Conservation (phyloP, 2,888 invertebrate species). For the Dryococelus australis region DNA sequence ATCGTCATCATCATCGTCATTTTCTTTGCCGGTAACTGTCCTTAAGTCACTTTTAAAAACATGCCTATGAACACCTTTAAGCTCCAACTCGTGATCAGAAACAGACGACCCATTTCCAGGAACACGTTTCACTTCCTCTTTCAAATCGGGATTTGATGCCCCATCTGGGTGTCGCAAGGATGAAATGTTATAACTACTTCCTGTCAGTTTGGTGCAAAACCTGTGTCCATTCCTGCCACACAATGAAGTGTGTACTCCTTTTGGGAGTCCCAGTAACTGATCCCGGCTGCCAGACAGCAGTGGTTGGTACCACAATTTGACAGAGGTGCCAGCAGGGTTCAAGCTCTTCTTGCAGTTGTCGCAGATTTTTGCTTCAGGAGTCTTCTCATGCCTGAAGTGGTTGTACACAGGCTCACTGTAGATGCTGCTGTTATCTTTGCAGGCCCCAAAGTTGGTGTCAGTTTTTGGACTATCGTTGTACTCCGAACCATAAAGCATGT, state of each 20-base stretch:
- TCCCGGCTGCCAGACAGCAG: slow-evolving; percentile 17
- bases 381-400: slow-evolving; percentile 34
- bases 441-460: slow-evolving; percentile 12
- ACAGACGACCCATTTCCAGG: slow-evolving; percentile 70
- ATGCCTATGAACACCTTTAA: not conserved
- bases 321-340: slow-evolving; percentile 24
- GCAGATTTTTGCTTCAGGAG: slow-evolving; percentile 71
- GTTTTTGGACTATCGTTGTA: slow-evolving; percentile 36
- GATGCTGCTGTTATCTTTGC: slow-evolving; percentile 75
- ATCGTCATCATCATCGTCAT: slow-evolving; percentile 50
- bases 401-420: slow-evolving; percentile 85
- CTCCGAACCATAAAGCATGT: slow-evolving; percentile 67
- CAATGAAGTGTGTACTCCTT: slow-evolving; percentile 10
- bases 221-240: slow-evolving; percentile 25
- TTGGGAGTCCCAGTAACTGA: not conserved
- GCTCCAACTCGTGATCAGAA: slow-evolving; percentile 64
- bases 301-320: slow-evolving; percentile 20
- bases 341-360: slow-evolving; percentile 69
- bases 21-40: slow-evolving; percentile 58
- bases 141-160: slow-evolving; percentile 90
- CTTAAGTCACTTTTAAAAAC: slow-evolving; percentile 40
- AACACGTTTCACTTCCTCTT: slow-evolving; percentile 69
- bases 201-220: slow-evolving; percentile 20
- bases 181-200: slow-evolving; percentile 63
- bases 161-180: slow-evolving; percentile 88